Conservation (phyloP, 2,888 invertebrate species). For the Lymantria monacha region DNA sequence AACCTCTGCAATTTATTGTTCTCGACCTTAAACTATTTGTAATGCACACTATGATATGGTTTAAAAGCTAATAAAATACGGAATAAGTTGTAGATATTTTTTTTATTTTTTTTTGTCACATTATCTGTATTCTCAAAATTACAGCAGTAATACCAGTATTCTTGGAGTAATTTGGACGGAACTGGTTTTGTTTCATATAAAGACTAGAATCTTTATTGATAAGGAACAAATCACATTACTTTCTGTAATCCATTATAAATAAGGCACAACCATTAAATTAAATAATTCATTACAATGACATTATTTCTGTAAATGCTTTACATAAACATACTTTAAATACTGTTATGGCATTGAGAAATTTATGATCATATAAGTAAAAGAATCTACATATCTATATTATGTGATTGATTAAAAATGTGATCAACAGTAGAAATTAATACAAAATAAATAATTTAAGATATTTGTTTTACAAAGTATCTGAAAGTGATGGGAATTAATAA, state of each 20-base stretch:
- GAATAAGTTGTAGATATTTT: slow-evolving; percentile 21
- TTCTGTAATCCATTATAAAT: slow-evolving; percentile 51
- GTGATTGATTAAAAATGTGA: not conserved
- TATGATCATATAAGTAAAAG: not conserved
- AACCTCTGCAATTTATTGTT: no score
- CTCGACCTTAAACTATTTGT: no score
- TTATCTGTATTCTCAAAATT: slow-evolving; percentile 31
- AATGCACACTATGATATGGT: no score
- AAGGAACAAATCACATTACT: slow-evolving; percentile 58
- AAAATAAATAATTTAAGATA: no score
- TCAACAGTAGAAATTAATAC: no score
- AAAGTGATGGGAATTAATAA: no score
- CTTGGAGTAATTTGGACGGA: slow-evolving; percentile 78
- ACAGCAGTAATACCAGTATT: slow-evolving; percentile 16
- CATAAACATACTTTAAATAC: not conserved
- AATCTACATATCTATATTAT: not conserved
- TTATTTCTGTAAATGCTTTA: not conserved
- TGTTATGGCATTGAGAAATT: not conserved
- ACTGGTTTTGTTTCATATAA: slow-evolving; percentile 61
- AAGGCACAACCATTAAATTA: slow-evolving; percentile 70
- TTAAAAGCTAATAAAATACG: no score
- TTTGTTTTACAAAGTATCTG: no score
- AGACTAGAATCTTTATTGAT: slow-evolving; percentile 65
- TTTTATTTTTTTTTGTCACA: slow-evolving; percentile 40
- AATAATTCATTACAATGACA: slow-evolving; percentile 22